These are phyloP conservation scores for Melanotaenia pygmaea DNA, from an alignment of 2,797 vertebrate genomes.

Conservation along the genomic window DNA sequence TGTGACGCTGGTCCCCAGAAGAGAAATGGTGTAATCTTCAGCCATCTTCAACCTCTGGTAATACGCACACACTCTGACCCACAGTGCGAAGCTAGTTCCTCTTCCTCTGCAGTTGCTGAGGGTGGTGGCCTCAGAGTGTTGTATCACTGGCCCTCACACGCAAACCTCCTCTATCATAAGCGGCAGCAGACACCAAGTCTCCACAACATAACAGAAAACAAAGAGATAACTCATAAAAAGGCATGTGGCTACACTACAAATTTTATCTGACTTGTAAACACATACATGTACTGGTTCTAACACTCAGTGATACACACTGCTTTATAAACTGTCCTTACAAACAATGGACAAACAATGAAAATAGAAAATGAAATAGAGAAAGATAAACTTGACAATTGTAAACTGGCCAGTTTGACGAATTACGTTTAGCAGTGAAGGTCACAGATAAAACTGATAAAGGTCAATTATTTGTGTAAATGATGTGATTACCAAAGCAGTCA, in stretches of 20 bases:
- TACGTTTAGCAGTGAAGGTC: background rate
- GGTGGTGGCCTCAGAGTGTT: background rate
- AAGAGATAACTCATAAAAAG: slow-evolving; percentile 17
- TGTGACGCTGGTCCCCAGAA: slow-evolving; percentile 44
- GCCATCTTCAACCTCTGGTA: slow-evolving; percentile 18
- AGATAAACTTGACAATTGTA: background rate
- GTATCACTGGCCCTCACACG: slow-evolving; percentile 15
- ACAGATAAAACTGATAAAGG: background rate
- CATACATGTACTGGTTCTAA: background rate
- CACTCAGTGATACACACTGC: background rate
- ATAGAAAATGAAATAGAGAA: background rate
- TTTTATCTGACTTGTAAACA: background rate
- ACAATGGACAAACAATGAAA: background rate
- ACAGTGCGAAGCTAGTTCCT: slow-evolving; percentile 32
- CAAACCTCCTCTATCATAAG: slow-evolving; percentile 19
- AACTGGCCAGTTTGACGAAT: background rate
- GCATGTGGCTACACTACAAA: background rate
- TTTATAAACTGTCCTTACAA: background rate
- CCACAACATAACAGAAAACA: slow-evolving; percentile 10
- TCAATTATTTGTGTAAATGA: background rate
- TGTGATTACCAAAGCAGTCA: background rate
- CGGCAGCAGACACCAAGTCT: slow-evolving; percentile 18
- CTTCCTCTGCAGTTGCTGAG: slow-evolving; percentile 32
- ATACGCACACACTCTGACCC: slow-evolving; percentile 14
- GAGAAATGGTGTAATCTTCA: slow-evolving; percentile 50